Base-by-base conservation (phyloP, 2,113 vertebrate genomes). In the Ranitomeya imitator region DNA sequence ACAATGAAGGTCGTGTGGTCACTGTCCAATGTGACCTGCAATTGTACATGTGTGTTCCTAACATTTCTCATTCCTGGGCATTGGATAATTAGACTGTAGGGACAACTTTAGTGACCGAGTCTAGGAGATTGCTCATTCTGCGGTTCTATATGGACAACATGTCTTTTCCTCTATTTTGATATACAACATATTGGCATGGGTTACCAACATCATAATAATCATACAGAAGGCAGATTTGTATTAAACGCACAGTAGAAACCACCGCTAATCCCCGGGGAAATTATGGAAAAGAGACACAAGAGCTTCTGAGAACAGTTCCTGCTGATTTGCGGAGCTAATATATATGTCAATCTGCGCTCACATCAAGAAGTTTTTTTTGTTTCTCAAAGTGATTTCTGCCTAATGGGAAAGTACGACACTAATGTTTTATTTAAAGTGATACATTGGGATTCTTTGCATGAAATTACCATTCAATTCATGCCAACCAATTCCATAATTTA, bases 371-470 rank as follows among this genome's bases (percentile, higher is more conserved):
- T 76, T 19, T 23, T 71, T 74, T 79, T 55, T 55, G 52, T 55
- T 57, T 26, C 57, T 80, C 23, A 16, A 18, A 59, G 55, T 26
- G 54, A 80, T 80, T 57, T 26, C 79, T 60, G 79, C n/a, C 79
- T 80, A 80, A 80, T 80, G 79, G 79, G 79, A 80, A 18, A 57
- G n/a, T 3, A 59, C 57, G 54, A 26, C 52, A 79, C n/a, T 31
- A 80, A 80, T 80, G 79, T 14, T 60, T 18, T 60, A 55, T 10
- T 26, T 60, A 80, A 7, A 10, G 79, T 80, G 55, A 60, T 80
- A 80, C 79, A 80, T 80, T 23, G 55, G n/a, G 51, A 78, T 54
- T n/a, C 76, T 55, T 14, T 45, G 51, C 79, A 26, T 80, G 21
- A 80, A 80, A 80, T 80, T 59, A 80, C 79, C 26, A 37, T 21